These are phyloP conservation scores for Capromys pilorides DNA, from an alignment of 2,797 vertebrate species.

Conservation along the genomic window DNA sequence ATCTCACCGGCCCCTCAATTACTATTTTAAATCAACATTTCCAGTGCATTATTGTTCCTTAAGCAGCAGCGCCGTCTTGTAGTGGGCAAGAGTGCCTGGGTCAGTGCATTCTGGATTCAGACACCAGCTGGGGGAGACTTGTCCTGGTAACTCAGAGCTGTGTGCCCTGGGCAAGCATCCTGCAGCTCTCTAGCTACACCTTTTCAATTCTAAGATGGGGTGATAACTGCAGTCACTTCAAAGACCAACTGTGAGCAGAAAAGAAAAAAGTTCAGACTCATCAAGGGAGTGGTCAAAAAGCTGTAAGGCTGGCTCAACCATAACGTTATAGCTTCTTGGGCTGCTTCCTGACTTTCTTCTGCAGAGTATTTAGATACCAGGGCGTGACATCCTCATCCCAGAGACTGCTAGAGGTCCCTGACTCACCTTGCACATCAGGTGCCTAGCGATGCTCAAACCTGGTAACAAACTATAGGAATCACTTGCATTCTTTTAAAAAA, in stretches of 20 bases:
- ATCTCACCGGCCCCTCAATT: background rate
- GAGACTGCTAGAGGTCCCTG: background rate
- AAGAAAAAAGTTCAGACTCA: background rate
- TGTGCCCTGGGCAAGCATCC: constrained; percentile 33
- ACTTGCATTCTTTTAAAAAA: background rate
- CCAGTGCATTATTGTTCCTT: background rate
- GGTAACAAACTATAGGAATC: background rate
- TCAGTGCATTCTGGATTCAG: background rate
- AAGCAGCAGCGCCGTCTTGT: background rate
- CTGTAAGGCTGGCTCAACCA: background rate
- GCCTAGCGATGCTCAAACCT: background rate
- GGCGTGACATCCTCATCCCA: background rate
- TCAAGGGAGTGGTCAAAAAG: constrained; percentile 19
- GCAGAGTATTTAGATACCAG: background rate
- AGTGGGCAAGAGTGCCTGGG: background rate
- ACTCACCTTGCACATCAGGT: background rate
- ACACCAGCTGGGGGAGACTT: background rate
- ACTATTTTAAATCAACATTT: constrained; percentile 24
- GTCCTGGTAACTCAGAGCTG: background rate
- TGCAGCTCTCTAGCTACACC: background rate
- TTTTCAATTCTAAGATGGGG: constrained; percentile 34
- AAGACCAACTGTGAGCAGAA: constrained; percentile 22
- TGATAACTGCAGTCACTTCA: constrained; percentile 56
- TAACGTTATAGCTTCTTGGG: background rate
- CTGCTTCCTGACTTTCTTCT: background rate